Evolutionary conservation across 2,113 vertebrate genomes (phyloP), one percentile per base, ranked within the genome.

Genomic region (Siphamia tubifer): DNA sequence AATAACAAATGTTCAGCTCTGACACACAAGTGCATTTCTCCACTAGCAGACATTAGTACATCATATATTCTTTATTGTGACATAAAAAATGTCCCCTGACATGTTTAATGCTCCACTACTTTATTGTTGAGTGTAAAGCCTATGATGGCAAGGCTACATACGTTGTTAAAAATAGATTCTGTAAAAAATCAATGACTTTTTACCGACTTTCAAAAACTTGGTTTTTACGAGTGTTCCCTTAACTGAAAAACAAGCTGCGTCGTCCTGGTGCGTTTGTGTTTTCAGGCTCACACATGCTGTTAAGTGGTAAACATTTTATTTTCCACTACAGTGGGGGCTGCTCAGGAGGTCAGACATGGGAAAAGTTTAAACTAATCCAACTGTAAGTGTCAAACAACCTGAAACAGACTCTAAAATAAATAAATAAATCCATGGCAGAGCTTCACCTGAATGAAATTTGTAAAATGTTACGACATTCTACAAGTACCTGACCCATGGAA

Each of bases 71-170:
- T 79, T 75, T 72, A 77, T 35, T 15, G 71, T 2, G 0, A 25
- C 44, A 74, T 70, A 51, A 81, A 85, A 77, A 25, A 47, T 38
- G n/a, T 56, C 68, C 42, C 42, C 31, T 16, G 79, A 69, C 63
- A 68, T 36, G 39, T 74, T 75, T 76, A 57, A 78, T 42, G 62
- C 58, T 55, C 68, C 52, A 54, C 63, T 44, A 23, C 38, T 69
- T 51, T 68, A 74, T 32, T 60, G 55, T 51, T 45, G 65, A 54
- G 44, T 60, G 55, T 28, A 38, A 64, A 20, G 38, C 43, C 28
- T 30, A 20, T 11, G 34, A 25, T 2, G 19, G 11, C 28, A 34
- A 43, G 42, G 39, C 47, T 12, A 60, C 38, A 39, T 16, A 8
- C 63, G 12, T 47, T 9, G 43, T 13, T 74, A 52, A 5, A n/a